Evolutionary conservation across 2,888 invertebrate genomes (phyloP), one percentile per base, ranked within the genome.

Genomic region (Hylaea fasciaria): DNA sequence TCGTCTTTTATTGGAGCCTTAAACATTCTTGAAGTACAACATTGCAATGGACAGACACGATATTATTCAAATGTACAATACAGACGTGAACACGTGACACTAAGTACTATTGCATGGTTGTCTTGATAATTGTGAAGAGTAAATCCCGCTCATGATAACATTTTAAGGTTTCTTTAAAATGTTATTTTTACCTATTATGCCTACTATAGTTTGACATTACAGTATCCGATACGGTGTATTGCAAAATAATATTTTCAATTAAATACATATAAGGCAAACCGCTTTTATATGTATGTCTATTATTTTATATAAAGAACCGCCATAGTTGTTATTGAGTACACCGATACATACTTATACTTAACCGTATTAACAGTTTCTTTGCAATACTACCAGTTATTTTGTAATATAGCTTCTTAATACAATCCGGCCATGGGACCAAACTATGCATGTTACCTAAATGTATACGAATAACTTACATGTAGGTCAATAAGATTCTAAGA

Each of bases 381-480:
- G 48, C 48, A 37, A 12, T 22, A 44, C n/a, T 39, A 39, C 12
- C 9, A 56, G 16, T 35, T n/a, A 29, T 49, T 49, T 52, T 60
- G 49, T 54, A 49, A 35, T 32, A 45, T 45, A 51, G 50, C 29
- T 41, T 17, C 49, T 49, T 22, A 22, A 16, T n/a, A 37, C 13
- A 22, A 49, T 29, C 50, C 17, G 41, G 13, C 39, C 28, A 45
- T 43, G 17, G 12, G 54, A 22, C 29, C 37, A 50, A 29, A 22
- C 43, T 49, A 35, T 62, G 54, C 57, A 57, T 57, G 57, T 46
- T 45, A 45, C 46, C 35, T 46, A 53, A 45, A 47, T 61, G 22
- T 54, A 16, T 67, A 40, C 51, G 50, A 62, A 47, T 50, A 35
- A 56, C 61, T 52, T 52, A 56, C 55, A 61, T 57, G 62, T 48